phyloP scores from a whole-genome alignment of 1,140 invertebrate genomes.

The Hylaeus anthracinus region DNA sequence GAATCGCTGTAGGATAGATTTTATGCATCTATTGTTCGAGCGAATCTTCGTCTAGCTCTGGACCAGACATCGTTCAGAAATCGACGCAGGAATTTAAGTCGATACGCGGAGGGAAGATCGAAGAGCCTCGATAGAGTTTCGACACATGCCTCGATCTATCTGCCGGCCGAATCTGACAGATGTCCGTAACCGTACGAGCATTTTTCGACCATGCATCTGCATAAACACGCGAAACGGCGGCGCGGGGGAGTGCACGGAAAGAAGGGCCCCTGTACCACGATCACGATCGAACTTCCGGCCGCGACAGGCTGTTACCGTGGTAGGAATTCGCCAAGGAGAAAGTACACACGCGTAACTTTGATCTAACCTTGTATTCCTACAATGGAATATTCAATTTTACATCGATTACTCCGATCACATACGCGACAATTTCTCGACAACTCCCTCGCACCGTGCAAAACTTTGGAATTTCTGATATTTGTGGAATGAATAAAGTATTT shows the following conservation, averaged over 20 bases:
- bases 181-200: conserved; percentile 21
- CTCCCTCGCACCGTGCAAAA: no score
- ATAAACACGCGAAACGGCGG: conserved; percentile 36
- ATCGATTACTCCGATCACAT: no score
- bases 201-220: conserved; percentile 35
- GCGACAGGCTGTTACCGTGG: conserved; percentile 57
- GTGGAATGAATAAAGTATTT: no score
- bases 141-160: conserved; percentile 5
- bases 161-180: conserved; percentile 27
- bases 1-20: no score
- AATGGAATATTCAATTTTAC: not conserved
- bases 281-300: conserved; percentile 66
- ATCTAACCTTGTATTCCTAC: not conserved
- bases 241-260: conserved; percentile 12
- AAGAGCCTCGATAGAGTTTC: not conserved
- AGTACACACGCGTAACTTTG: not conserved
- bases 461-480: no score
- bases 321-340: conserved; percentile 38
- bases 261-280: conserved; percentile 43
- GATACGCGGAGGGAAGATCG: not conserved
- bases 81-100: not conserved
- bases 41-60: no score
- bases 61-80: not conserved
- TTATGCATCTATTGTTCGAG: no score
- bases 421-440: no score